Evolutionary conservation across 2,888 invertebrate genomes (phyloP).

Genomic region (Brachylomia viminalis): DNA sequence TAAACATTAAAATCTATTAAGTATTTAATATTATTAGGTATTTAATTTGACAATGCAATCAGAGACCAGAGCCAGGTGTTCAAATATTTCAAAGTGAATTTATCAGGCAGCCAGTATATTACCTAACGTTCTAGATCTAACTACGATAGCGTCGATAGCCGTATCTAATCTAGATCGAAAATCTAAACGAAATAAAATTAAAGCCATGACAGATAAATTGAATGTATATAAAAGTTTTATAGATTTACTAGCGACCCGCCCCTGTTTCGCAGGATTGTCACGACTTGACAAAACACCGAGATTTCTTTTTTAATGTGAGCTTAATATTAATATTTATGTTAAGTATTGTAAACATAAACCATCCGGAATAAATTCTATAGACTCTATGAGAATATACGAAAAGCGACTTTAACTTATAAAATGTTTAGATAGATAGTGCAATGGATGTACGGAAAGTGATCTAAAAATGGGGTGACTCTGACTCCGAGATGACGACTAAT

Average conservation of each 20-base stretch:
- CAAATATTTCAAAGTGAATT: conserved; percentile 19
- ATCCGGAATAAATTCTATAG: neutral
- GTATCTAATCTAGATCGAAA: conserved; percentile 31
- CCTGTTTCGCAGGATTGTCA: neutral
- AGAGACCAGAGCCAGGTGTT: neutral
- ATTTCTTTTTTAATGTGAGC: neutral
- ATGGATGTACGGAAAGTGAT: too few relatives aligned
- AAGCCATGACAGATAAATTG: conserved; percentile 18
- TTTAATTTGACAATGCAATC: neutral
- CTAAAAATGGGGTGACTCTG: too few relatives aligned
- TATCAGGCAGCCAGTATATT: conserved; percentile 1
- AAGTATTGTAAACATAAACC: neutral
- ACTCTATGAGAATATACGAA: neutral
- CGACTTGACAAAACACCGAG: neutral
- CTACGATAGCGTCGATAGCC: neutral
- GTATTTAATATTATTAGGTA: too few relatives aligned
- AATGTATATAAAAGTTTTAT: neutral
- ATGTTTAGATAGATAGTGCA: too few relatives aligned
- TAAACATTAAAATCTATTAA: too few relatives aligned
- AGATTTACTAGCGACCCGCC: neutral
- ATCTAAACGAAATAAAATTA: conserved; percentile 22
- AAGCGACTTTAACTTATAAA: neutral
- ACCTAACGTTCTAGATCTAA: conserved; percentile 28
- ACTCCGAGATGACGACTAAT: too few relatives aligned
- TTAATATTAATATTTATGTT: neutral